Base-by-base conservation (phyloP, 2,888 invertebrate species). In the Volucella bombylans region DNA sequence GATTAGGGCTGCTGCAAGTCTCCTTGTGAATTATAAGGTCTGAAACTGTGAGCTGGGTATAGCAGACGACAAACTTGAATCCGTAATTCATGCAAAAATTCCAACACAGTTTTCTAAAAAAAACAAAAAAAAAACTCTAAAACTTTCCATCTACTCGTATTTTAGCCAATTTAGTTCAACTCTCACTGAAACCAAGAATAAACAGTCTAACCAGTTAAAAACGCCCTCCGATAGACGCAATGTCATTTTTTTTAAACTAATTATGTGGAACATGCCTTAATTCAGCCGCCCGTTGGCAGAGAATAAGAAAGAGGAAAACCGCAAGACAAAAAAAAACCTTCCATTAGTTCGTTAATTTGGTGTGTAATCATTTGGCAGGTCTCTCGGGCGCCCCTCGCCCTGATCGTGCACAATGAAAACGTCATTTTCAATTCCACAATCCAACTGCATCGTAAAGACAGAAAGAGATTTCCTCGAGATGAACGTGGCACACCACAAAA, bases 271-370 rank as follows among this genome's bases (percentile, higher is more conserved):
- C 61, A 41, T 50, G 14, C 65, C 50, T 61, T 39, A 38, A 10
- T 38, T 49, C 8, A 50, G 61, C 8, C 57, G 12, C 54, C 47
- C 31, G 12, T 15, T 38, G 49, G n/a, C 1, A 41, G n/a, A 72
- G 4, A 23, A 23, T 23, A 23, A 11, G 9, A 10, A 39, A 39
- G 14, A 11, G 57, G 41, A 14, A 39, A 39, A 55, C 9, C 39
- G 39, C 52, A 59, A 38, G n/a, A 43, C 10, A 50, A 55, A 38
- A 50, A 43, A 43, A 59, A 18, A 59, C 12, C 55, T 41, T 54
- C 65, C 71, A 76, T 83, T 79, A 74, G 72, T 74, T 83, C 62
- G 76, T 85, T 85, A 80, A 80, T 85, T 76, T 80, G 74, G 80
- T 85, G 83, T 85, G 65, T 85, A 85, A 85, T 85, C 83, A 85